A percentile compares a stretch with the other conserved stretches of the same genome.
Conservation (phyloP, 2,113 vertebrate genomes). For the Amblyornis subalaris region DNA sequence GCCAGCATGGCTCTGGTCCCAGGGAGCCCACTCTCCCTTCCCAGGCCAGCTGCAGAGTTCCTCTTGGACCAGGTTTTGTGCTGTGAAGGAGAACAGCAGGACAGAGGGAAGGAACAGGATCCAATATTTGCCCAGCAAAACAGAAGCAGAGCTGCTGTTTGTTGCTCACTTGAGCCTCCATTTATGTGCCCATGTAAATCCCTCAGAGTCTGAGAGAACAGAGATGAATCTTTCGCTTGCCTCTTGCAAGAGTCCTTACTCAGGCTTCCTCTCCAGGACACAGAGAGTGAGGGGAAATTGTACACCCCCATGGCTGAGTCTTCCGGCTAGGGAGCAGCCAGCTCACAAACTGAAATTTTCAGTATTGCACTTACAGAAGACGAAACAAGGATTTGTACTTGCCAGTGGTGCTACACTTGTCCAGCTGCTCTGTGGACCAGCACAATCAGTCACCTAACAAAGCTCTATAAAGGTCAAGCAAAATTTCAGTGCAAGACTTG, state of each 20-base stretch:
- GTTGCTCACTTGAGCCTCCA: background rate
- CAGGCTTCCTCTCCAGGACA: background rate
- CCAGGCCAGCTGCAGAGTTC: background rate
- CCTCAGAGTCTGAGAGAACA: background rate
- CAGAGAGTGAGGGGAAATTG: background rate
- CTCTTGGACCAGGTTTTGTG: background rate
- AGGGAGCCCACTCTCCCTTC: background rate
- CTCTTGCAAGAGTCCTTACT: background rate
- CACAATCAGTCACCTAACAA: background rate
- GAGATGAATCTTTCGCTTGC: accelerated
- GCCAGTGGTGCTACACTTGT: background rate
- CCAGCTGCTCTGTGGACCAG: background rate
- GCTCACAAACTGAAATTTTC: background rate
- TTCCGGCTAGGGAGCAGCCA: background rate
- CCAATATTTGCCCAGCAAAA: background rate
- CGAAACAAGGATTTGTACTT: background rate
- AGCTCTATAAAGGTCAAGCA: background rate
- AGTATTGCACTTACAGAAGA: background rate
- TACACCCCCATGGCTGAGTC: background rate
- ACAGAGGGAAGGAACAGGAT: background rate
- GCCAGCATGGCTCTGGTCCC: background rate
- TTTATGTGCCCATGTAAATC: background rate
- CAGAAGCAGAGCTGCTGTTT: background rate
- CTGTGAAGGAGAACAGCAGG: background rate
- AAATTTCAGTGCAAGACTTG: background rate